Evolutionary conservation across 2,797 vertebrate genomes (phyloP), one percentile per base, ranked within the genome.

Genomic region (Trachurus trachurus): DNA sequence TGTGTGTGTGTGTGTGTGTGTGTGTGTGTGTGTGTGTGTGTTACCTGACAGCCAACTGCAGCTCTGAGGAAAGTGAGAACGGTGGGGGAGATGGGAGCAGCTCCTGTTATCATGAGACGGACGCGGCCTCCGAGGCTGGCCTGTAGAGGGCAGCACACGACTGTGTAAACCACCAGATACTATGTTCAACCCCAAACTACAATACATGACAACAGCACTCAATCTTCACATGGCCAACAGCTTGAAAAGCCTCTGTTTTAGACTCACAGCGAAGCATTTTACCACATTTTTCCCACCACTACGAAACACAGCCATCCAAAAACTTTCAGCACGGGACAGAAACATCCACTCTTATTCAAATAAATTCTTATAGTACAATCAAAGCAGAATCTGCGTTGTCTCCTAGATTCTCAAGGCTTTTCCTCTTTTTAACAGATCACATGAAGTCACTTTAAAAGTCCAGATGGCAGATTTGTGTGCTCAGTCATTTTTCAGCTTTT

Each of bases 21-120:
- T 16, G 26, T 7, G 60, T 39, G 9, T 3, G 5, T 16, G 26
- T 4, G 6, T 17, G 29, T 39, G 29, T 29, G 16, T n/a, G 56
- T 39, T 78, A 99, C 97, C 97, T 99, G 98, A 88, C 98, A 99
- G 71, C 98, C 98, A 4, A 99, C 85, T 1, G 97, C 98, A 8
- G 96, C 87, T 85, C 97, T 94, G 80, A 99, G 91, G 87, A 99
- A 99, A 0, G 95, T 96, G 79, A 99, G 94, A 13, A 99, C 97
- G 0, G 94, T 94, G 3, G 98, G 94, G 39, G 98, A 98, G 49
- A 99, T 95, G 0, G 98, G 98, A 13, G 98, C 98, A 0, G 98
- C 97, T 89, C 98, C 98, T 0, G 97, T 98, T 66, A 98, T 0
- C 96, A 99, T 98, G 63, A 99, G 83, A 52, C 96, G 94, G 60